Base-by-base conservation (phyloP, 2,888 invertebrate species). In the Lasioglossum marginatum region DNA sequence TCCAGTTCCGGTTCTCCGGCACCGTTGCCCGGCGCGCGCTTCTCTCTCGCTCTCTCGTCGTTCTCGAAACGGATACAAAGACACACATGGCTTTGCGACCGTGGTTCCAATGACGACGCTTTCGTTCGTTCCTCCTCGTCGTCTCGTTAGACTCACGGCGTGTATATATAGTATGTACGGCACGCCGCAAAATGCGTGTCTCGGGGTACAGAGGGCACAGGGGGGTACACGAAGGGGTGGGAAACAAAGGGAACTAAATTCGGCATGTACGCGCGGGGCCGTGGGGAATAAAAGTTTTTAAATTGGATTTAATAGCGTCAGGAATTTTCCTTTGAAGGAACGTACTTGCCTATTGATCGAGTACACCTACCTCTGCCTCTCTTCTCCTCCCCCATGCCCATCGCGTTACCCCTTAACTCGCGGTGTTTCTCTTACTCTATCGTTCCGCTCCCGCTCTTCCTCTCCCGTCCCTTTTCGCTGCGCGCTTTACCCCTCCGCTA, bases 241-340 rank as follows among this genome's bases (percentile, higher is more conserved):
- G 82, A 88, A 87, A 85, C 81, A 89, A 89, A 92, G 92, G 89
- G 91, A 93, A 93, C 93, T 93, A 93, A 93, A 93, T 93, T 93
- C 92, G 88, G 90, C 89, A 86, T 82, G 87, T 81, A 86, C 82
- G 57, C 82, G 52, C 71, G 79, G 23, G 79, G 79, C 77, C 81
- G 68, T 70, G 82, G 87, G 77, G 88, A 88, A 93, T 92, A 93
- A 94, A 95, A 94, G 93, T 94, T 95, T 93, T 93, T 92, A 94
- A 94, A 95, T 94, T 95, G 93, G 93, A 94, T 95, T 95, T 94
- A 95, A 95, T 94, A 94, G 94, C 93, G 91, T 92, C 91, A 93
- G 92, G 93, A 94, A 95, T 95, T 94, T 94, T 94, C 92, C 93
- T 94, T 94, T 94, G 94, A 94, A 92, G 93, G 92, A 93, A 92